These are phyloP conservation scores for Diadema setosum DNA, from an alignment of 35 echinoderm and acorn worm genomes.

Conservation along the genomic window DNA sequence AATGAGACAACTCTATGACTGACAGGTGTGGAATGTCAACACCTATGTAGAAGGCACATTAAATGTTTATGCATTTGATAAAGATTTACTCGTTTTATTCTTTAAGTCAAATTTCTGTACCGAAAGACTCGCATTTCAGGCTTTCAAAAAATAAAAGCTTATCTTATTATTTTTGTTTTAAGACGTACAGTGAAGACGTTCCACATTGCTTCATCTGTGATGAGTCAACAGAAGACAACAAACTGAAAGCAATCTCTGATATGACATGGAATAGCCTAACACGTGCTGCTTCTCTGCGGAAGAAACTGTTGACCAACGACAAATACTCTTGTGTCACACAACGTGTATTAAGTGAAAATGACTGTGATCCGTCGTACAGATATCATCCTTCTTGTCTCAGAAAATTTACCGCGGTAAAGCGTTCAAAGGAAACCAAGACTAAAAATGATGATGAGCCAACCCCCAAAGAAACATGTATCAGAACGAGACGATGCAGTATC, in stretches of 20 bases:
- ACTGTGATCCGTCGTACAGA: neutral
- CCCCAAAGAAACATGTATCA: constrained; percentile 11
- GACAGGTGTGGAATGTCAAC: neutral
- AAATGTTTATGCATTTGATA: neutral
- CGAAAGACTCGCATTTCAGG: neutral
- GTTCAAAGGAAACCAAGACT: neutral
- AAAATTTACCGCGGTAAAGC: constrained; percentile 66
- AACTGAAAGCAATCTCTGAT: constrained; percentile 10
- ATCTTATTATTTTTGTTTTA: neutral
- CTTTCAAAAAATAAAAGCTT: neutral
- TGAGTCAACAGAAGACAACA: constrained; percentile 20
- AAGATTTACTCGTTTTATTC: neutral
- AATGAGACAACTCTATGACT: neutral
- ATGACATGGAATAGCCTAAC: constrained; percentile 37
- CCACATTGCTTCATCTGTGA: constrained; percentile 44
- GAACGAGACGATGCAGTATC: constrained; percentile 43
- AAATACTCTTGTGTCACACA: constrained; percentile 42
- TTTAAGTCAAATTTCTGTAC: neutral
- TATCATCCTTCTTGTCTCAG: constrained; percentile 56
- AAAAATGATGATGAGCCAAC: neutral
- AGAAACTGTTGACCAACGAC: constrained; percentile 26
- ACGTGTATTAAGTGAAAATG: constrained; percentile 12
- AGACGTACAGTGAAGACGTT: neutral
- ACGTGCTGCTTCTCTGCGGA: neutral
- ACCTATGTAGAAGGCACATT: neutral